These are phyloP conservation scores for Cricetomys ansorgei DNA, from an alignment of 2,113 vertebrate species.

Conservation along the genomic window DNA sequence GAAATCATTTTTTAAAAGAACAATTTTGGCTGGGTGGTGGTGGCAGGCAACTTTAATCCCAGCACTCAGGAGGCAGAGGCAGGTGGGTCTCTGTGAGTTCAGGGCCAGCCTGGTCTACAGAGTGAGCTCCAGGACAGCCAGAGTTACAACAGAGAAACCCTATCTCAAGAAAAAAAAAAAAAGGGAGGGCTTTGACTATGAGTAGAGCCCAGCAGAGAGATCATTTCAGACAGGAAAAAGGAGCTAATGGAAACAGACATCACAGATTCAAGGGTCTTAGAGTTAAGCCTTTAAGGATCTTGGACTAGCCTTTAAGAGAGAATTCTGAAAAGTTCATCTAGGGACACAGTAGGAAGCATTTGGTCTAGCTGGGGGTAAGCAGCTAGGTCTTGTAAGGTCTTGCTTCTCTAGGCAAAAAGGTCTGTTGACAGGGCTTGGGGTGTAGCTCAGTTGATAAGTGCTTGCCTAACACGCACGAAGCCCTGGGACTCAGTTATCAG, in stretches of 20 bases:
- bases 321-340: neutral
- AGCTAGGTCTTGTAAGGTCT: neutral
- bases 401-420: neutral
- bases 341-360: neutral
- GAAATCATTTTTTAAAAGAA: neutral
- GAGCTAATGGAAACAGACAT: neutral
- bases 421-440: neutral
- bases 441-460: neutral
- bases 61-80: too few relatives aligned
- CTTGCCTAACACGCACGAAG: neutral
- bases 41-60: too few relatives aligned
- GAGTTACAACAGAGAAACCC: too few relatives aligned
- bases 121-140: too few relatives aligned
- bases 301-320: conserved; percentile 11
- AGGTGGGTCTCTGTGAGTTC: too few relatives aligned
- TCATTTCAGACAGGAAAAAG: neutral
- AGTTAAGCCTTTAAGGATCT: conserved; percentile 21
- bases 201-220: too few relatives aligned
- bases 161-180: too few relatives aligned
- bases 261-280: neutral
- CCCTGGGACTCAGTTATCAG: neutral
- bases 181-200: neutral
- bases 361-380: neutral
- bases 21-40: too few relatives aligned
- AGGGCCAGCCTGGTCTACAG: too few relatives aligned